Percentiles rank a stretch among this genome's conserved stretches.
Evolutionary conservation across 2,797 vertebrate species (phyloP).

Genomic region (Myotis findleyi): DNA sequence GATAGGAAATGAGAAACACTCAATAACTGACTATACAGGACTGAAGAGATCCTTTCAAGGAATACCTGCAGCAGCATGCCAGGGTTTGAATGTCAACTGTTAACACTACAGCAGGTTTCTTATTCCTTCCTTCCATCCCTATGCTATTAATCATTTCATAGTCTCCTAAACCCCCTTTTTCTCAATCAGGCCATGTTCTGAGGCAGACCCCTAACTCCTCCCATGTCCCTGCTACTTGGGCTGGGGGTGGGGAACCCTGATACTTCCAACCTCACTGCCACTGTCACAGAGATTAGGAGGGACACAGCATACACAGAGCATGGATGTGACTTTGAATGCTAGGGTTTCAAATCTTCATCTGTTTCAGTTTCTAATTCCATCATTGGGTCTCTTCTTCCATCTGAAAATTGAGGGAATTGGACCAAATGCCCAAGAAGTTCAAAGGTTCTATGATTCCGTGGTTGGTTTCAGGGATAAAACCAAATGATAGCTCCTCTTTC

Average conservation of each 20-base stretch:
- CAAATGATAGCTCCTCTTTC: neutral
- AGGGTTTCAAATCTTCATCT: neutral
- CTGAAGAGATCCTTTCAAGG: neutral
- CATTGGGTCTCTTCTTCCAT: neutral
- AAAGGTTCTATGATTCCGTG: neutral
- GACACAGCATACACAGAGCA: neutral
- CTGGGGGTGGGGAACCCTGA: neutral
- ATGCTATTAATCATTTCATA: neutral
- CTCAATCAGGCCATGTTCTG: neutral
- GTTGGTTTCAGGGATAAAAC: neutral
- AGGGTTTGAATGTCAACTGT: neutral
- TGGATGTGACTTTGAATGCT: neutral
- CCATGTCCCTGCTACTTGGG: neutral
- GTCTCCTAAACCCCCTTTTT: conserved; percentile 5
- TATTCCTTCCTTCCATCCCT: neutral
- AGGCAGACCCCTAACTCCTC: neutral
- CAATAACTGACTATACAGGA: neutral
- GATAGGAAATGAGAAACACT: neutral
- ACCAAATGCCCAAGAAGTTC: neutral
- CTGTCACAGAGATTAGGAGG: neutral
- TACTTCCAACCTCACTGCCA: neutral
- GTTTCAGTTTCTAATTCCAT: neutral
- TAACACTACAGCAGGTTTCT: neutral
- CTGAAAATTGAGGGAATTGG: neutral
- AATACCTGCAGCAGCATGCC: neutral